phyloP scores from a whole-genome alignment of 2,888 invertebrate genomes.

The Auanema freiburgensis region DNA sequence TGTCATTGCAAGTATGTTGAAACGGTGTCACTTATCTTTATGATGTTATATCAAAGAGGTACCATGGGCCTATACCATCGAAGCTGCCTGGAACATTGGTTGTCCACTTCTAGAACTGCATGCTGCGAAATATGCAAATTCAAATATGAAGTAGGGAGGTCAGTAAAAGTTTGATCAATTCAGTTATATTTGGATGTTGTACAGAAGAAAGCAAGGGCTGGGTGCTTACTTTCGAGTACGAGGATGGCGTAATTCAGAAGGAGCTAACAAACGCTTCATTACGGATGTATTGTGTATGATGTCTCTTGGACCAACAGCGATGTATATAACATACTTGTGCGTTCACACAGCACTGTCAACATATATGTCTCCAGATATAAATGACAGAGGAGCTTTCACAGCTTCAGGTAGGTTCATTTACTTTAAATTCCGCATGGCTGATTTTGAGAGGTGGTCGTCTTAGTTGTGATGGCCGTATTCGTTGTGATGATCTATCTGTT shows the following conservation, averaged over 20 bases:
- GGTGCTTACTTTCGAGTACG: slow-evolving; percentile 29
- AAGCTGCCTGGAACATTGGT: slow-evolving; percentile 77
- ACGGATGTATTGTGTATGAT: slow-evolving; percentile 71
- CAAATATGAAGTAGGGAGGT: slow-evolving; percentile 73
- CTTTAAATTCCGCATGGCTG: slow-evolving; percentile 16
- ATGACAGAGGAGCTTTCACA: no score
- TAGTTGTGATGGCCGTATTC: slow-evolving; percentile 23
- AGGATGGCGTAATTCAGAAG: slow-evolving; percentile 66
- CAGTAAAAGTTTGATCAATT: slow-evolving; percentile 5
- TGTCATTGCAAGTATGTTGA: slow-evolving; percentile 69
- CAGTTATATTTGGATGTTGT: slow-evolving; percentile 40
- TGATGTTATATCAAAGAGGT: slow-evolving; percentile 65
- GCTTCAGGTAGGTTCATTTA: background rate
- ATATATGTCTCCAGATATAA: no score
- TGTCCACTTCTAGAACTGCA: slow-evolving; percentile 74
- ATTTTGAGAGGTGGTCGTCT: slow-evolving; percentile 27
- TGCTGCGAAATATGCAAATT: slow-evolving; percentile 78
- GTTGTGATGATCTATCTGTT: slow-evolving; percentile 24
- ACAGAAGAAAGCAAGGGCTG: slow-evolving; percentile 65
- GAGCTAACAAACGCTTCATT: slow-evolving; percentile 51
- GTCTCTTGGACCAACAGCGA: slow-evolving; percentile 71
- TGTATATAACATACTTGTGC: slow-evolving; percentile 69
- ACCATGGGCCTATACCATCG: slow-evolving; percentile 77
- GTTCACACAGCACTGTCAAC: slow-evolving; percentile 15
- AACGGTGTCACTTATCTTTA: slow-evolving; percentile 8